Conservation (phyloP, 2,888 invertebrate genomes). For the Hymenopus coronatus region DNA sequence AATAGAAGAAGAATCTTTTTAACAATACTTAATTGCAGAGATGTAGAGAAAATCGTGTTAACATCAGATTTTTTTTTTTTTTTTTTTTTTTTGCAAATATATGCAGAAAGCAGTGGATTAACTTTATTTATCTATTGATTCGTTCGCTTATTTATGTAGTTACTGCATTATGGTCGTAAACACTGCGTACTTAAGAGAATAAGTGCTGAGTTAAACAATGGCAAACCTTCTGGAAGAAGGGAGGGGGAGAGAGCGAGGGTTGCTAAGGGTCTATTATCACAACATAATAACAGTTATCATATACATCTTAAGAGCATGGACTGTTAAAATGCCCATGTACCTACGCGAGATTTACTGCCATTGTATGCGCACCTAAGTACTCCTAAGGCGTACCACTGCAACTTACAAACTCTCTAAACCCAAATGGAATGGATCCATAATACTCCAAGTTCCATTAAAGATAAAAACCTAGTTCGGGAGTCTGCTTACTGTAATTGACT, state of each 20-base stretch:
- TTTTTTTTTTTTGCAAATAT: no score
- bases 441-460: background rate
- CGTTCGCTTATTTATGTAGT: no score
- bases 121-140: no score
- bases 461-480: background rate
- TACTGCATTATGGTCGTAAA: no score
- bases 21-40: no score
- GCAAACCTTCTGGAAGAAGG: background rate
- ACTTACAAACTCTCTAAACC: background rate
- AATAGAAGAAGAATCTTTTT: no score
- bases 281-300: background rate
- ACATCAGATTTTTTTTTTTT: no score
- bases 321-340: background rate
- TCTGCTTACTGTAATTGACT: background rate
- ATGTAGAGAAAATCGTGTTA: no score
- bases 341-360: background rate
- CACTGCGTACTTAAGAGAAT: no score
- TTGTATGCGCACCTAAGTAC: background rate
- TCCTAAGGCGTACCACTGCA: background rate
- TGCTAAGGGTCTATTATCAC: background rate
- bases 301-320: background rate
- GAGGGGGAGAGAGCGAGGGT: background rate
- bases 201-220: background rate
- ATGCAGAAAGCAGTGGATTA: no score
- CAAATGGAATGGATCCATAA: background rate